phyloP scores from a whole-genome alignment of 2,113 vertebrate species.

The Nesogale talazaci region DNA sequence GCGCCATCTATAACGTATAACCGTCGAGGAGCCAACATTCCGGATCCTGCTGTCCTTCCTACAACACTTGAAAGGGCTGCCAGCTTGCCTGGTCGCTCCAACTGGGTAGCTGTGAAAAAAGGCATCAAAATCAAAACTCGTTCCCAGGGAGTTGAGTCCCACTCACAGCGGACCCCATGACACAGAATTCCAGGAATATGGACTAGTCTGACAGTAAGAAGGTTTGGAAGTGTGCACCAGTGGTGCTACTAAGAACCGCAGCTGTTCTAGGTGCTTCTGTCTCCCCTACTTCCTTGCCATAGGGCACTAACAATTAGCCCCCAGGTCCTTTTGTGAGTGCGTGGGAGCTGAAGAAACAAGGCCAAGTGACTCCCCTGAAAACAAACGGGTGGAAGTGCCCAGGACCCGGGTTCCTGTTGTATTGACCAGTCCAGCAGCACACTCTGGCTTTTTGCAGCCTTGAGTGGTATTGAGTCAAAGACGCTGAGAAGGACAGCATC shows the following conservation, averaged over 20 bases:
- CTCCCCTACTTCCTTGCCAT: background rate
- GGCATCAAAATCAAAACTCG: background rate
- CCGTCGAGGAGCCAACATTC: background rate
- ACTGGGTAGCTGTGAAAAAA: background rate
- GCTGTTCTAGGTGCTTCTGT: background rate
- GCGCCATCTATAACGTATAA: conserved; percentile 57
- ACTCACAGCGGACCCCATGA: background rate
- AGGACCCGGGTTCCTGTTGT: background rate
- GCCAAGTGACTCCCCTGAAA: background rate
- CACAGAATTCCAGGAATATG: background rate
- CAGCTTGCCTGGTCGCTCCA: conserved; percentile 12
- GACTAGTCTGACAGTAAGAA: background rate
- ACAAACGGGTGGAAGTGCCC: background rate
- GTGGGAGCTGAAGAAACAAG: background rate
- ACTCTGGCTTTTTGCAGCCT: background rate
- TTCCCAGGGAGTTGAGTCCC: no score
- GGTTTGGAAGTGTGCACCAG: conserved; percentile 22
- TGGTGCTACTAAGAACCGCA: conserved; percentile 3
- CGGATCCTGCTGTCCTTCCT: background rate
- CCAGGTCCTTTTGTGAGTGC: background rate
- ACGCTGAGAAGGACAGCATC: background rate
- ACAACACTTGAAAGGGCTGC: background rate
- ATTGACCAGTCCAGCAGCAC: background rate
- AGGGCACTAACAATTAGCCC: background rate
- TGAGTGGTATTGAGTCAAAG: conserved; percentile 28